Conservation (phyloP, 2,113 vertebrate genomes). For the Dermatemys mawii region DNA sequence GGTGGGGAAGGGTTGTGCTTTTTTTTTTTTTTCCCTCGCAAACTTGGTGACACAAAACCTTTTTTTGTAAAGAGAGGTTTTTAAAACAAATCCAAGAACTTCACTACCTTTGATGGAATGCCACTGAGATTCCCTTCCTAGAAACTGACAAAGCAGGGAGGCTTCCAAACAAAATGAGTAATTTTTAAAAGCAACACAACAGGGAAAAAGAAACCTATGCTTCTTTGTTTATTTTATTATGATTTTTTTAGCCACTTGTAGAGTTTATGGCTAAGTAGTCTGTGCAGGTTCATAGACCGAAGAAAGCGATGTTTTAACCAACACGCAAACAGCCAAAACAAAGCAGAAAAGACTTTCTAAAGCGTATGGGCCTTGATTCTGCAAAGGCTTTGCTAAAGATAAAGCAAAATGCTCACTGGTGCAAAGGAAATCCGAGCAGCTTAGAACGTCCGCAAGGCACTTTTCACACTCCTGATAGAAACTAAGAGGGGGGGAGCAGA, state of each 20-base stretch:
- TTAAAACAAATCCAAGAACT: conserved; percentile 65
- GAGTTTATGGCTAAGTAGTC: conserved; percentile 79
- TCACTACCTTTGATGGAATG: conserved; percentile 48
- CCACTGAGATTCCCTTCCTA: conserved; percentile 53
- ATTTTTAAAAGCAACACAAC: conserved; percentile 43
- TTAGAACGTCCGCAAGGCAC: conserved; percentile 62
- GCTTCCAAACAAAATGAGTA: conserved; percentile 38
- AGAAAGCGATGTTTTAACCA: conserved; percentile 65
- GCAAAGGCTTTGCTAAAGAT: conserved; percentile 53
- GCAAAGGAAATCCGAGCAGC: conserved; percentile 57
- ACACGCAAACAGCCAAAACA: conserved; percentile 67
- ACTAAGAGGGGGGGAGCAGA: conserved; percentile 69
- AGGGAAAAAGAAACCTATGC: conserved; percentile 30
- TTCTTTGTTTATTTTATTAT: conserved; percentile 19
- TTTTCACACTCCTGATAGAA: conserved; percentile 69
- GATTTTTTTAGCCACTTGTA: conserved; percentile 71
- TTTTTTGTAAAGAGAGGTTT: conserved; percentile 67
- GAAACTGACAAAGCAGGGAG: conserved; percentile 5
- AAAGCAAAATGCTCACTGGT: conserved; percentile 37
- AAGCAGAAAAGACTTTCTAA: conserved; percentile 40
- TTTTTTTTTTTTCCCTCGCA: conserved; percentile 1
- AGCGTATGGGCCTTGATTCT: conserved; percentile 41
- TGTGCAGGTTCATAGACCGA: conserved; percentile 89
- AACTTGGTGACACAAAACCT: conserved; percentile 66
- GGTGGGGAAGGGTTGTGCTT: neutral